These are phyloP conservation scores for Pogonocherus hispidulus DNA, from an alignment of 2,888 invertebrate species.

Conservation along the genomic window DNA sequence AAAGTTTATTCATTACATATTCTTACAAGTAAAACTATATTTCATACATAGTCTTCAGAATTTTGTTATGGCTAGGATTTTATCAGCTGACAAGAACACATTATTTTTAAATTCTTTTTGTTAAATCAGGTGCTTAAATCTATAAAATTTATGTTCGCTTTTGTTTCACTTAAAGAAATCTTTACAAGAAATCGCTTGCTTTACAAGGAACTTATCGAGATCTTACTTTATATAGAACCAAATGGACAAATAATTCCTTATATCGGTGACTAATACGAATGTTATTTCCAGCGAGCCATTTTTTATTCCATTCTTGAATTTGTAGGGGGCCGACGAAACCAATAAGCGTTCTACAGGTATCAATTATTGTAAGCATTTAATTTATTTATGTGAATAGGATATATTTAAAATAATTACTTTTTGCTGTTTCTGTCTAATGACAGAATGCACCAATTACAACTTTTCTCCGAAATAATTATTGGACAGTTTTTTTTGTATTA, in stretches of 20 bases:
- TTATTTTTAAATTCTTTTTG: background rate
- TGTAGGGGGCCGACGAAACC: background rate
- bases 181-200: background rate
- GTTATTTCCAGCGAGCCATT: background rate
- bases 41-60: too few relatives aligned
- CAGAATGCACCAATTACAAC: too few relatives aligned
- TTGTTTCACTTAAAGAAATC: background rate
- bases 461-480: too few relatives aligned
- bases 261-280: background rate
- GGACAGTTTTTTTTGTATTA: too few relatives aligned
- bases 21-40: too few relatives aligned
- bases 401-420: too few relatives aligned
- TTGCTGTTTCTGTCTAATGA: too few relatives aligned
- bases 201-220: background rate
- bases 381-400: too few relatives aligned
- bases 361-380: too few relatives aligned
- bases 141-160: constrained; percentile 1
- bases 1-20: too few relatives aligned
- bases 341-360: too few relatives aligned
- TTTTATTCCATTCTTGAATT: background rate
- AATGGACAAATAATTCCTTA: background rate
- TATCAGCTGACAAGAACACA: background rate
- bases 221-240: background rate
- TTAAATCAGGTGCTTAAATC: background rate
- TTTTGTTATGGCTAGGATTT: background rate